Conservation (phyloP, 37 sponge, comb jelly and placozoan species). For the Beroe ovata region DNA sequence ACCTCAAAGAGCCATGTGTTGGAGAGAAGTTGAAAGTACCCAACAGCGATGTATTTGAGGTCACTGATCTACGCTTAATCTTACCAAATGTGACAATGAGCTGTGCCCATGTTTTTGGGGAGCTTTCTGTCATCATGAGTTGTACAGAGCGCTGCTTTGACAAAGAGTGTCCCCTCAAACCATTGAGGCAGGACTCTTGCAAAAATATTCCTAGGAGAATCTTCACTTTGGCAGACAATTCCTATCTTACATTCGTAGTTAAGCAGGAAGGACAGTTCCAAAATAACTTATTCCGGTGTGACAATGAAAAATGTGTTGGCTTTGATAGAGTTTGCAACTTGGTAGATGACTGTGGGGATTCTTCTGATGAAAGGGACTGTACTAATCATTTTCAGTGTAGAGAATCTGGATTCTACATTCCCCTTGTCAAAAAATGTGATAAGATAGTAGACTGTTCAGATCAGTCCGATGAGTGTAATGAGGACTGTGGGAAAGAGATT, state of each 20-base stretch:
- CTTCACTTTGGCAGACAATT: not conserved
- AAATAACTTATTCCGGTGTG: not conserved
- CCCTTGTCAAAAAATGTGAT: not conserved
- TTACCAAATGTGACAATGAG: not conserved
- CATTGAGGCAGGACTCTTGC: not conserved
- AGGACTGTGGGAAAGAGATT: not conserved
- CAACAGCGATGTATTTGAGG: not conserved
- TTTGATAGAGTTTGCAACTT: slow-evolving; percentile 32
- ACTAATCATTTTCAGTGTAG: not conserved
- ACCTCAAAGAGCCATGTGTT: not conserved
- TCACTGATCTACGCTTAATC: not conserved
- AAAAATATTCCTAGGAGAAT: not conserved
- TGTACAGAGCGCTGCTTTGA: not conserved
- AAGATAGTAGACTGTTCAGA: not conserved
- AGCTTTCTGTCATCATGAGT: not conserved
- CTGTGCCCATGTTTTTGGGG: not conserved
- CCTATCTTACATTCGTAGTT: not conserved
- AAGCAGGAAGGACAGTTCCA: not conserved
- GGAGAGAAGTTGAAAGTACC: not conserved
- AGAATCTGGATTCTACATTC: not conserved
- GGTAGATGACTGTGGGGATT: slow-evolving; percentile 50
- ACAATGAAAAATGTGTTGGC: not conserved
- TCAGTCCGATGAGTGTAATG: slow-evolving; percentile 20
- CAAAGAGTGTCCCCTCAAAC: not conserved
- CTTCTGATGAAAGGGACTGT: slow-evolving; percentile 4